A percentile compares a stretch with the other conserved stretches of the same genome.
phyloP scores from a whole-genome alignment of 2,797 vertebrate genomes.

The Cossypha heuglini region DNA sequence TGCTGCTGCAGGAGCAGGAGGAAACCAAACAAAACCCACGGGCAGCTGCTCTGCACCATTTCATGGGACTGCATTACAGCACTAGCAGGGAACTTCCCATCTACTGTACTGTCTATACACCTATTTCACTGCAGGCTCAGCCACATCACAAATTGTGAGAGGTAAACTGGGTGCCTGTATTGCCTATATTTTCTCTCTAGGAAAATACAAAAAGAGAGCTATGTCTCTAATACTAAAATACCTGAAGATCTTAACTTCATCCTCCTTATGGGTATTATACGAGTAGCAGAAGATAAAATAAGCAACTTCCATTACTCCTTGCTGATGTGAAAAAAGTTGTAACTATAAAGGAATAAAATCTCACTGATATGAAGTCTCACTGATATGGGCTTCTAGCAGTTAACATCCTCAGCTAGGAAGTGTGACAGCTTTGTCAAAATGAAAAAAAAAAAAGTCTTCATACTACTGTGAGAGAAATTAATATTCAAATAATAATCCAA shows the following conservation, averaged over 20 bases:
- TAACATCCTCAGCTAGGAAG: background rate
- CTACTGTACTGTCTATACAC: fast-evolving
- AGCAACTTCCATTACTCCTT: background rate
- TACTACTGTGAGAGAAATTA: background rate
- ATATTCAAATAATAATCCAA: background rate
- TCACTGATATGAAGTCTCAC: background rate
- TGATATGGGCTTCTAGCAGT: background rate
- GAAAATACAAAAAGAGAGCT: background rate
- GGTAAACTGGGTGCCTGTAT: background rate
- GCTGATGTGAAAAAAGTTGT: background rate
- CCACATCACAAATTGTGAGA: background rate
- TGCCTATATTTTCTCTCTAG: background rate
- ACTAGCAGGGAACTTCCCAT: background rate
- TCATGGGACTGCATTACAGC: background rate
- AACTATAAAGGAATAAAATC: background rate
- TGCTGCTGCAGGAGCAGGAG: background rate
- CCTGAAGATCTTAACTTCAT: background rate
- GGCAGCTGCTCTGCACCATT: background rate
- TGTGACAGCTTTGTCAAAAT: background rate
- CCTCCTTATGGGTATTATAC: background rate
- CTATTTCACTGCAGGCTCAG: background rate
- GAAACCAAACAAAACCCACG: fast-evolving
- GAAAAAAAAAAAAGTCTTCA: background rate
- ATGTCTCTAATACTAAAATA: background rate
- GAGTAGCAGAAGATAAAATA: background rate